Evolutionary conservation across 2,888 invertebrate species (phyloP).

Genomic region (Morpho helenor): DNA sequence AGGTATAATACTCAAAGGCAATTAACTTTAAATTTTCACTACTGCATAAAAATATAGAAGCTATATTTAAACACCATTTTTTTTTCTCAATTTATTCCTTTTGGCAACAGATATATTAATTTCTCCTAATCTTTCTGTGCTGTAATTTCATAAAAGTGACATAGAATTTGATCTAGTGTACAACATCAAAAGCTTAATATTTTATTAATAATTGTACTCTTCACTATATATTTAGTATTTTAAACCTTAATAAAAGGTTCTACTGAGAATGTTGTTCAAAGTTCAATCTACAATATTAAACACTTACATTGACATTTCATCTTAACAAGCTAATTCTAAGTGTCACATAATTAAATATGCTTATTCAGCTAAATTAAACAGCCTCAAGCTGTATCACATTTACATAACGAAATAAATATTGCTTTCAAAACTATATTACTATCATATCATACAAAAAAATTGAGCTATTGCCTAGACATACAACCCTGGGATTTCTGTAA

Average conservation of each 20-base stretch:
- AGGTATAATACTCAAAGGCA: too few species aligned
- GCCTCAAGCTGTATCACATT: constrained; percentile 68
- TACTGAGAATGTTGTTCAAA: constrained; percentile 47
- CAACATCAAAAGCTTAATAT: constrained; percentile 32
- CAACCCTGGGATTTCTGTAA: constrained; percentile 74
- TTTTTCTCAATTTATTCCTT: background rate
- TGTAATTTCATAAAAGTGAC: constrained; percentile 3
- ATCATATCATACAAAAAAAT: constrained; percentile 53
- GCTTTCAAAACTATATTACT: constrained; percentile 48
- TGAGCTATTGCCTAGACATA: constrained; percentile 74
- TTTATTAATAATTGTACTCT: constrained; percentile 37
- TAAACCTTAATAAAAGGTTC: constrained; percentile 29
- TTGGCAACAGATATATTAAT: constrained; percentile 16
- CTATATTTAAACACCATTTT: constrained; percentile 1
- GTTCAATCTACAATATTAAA: constrained; percentile 45
- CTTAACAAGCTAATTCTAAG: constrained; percentile 49
- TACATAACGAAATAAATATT: constrained; percentile 60
- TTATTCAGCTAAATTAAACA: constrained; percentile 60
- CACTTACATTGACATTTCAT: constrained; percentile 56
- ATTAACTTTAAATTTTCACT: too few species aligned
- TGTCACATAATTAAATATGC: constrained; percentile 54
- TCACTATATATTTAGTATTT: constrained; percentile 24
- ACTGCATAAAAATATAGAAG: background rate
- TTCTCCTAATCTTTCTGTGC: constrained; percentile 5
- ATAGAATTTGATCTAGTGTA: constrained; percentile 18